Evolutionary conservation across 2,888 invertebrate genomes (phyloP).

Genomic region (Neoascia interrupta): DNA sequence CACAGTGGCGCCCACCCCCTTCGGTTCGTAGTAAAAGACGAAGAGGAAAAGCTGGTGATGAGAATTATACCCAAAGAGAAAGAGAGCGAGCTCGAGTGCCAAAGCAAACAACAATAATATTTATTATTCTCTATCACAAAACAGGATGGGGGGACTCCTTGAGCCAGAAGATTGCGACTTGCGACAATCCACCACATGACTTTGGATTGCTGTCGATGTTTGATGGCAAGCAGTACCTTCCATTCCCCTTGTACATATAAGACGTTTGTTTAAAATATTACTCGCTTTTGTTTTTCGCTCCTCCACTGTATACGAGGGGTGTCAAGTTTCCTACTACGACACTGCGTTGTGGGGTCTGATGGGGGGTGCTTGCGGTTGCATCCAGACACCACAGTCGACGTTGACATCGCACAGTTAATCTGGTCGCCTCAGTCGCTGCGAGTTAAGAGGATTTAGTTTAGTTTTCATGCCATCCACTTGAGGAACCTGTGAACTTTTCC

Average conservation of each 20-base stretch:
- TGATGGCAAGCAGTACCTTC: conserved; percentile 21
- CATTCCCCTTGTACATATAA: conserved; percentile 25
- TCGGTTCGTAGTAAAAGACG: conserved; percentile 43
- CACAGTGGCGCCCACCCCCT: not conserved
- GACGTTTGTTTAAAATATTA: conserved; percentile 42
- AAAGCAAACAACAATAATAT: conserved; percentile 64
- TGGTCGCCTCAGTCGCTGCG: conserved; percentile 47
- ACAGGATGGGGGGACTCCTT: conserved; percentile 38
- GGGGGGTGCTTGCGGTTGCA: conserved; percentile 31
- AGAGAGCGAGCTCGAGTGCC: conserved; percentile 48
- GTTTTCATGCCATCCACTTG: conserved; percentile 11
- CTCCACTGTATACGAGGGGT: conserved; percentile 28
- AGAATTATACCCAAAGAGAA: conserved; percentile 53
- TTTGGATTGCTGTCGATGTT: conserved; percentile 17
- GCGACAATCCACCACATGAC: conserved; percentile 20
- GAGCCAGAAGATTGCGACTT: conserved; percentile 24
- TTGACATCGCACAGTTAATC: conserved; percentile 43
- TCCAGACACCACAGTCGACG: conserved; percentile 15
- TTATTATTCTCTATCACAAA: conserved; percentile 54
- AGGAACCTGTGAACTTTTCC: conserved; percentile 11
- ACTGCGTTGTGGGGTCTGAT: too few species aligned
- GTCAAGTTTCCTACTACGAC: conserved; percentile 61
- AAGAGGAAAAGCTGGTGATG: conserved; percentile 52
- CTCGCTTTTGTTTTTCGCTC: conserved; percentile 36
- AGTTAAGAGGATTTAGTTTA: conserved; percentile 38